A percentile compares a stretch with the other conserved stretches of the same genome.
Conservation (phyloP, 2,888 invertebrate genomes). For the Sphaeridia pumilis region DNA sequence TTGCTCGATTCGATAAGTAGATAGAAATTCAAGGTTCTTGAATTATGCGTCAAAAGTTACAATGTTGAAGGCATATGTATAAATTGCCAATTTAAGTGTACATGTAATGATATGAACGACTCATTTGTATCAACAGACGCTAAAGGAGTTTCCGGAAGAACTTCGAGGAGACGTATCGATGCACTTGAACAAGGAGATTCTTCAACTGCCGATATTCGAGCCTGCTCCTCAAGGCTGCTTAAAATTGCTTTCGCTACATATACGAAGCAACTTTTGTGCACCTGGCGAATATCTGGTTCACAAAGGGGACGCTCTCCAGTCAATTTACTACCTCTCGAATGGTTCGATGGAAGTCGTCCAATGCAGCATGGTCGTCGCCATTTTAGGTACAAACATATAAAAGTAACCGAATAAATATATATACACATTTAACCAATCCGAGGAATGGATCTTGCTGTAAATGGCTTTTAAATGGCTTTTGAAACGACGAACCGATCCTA, state of each 20-base stretch:
- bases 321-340: slow-evolving; percentile 90
- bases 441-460: too few species aligned
- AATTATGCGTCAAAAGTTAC: too few species aligned
- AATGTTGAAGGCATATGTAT: too few species aligned
- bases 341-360: slow-evolving; percentile 97
- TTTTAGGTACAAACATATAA: slow-evolving; percentile 85
- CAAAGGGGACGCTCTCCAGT: slow-evolving; percentile 84
- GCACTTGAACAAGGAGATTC: slow-evolving; percentile 87
- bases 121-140: slow-evolving; percentile 66
- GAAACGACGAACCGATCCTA: too few species aligned
- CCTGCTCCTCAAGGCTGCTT: slow-evolving; percentile 88
- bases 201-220: slow-evolving; percentile 88
- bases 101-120: too few species aligned
- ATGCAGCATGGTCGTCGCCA: slow-evolving; percentile 92
- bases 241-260: slow-evolving; percentile 81
- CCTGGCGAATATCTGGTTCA: slow-evolving; percentile 91
- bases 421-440: too few species aligned
- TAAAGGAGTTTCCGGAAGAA: slow-evolving; percentile 93
- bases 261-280: slow-evolving; percentile 88
- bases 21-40: too few species aligned
- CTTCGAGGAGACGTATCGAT: slow-evolving; percentile 87
- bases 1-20: too few species aligned
- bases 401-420: too few species aligned
- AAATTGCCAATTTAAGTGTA: too few species aligned
- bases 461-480: too few species aligned